Conservation (phyloP, 2,113 vertebrate genomes). For the Mustela lutreola region DNA sequence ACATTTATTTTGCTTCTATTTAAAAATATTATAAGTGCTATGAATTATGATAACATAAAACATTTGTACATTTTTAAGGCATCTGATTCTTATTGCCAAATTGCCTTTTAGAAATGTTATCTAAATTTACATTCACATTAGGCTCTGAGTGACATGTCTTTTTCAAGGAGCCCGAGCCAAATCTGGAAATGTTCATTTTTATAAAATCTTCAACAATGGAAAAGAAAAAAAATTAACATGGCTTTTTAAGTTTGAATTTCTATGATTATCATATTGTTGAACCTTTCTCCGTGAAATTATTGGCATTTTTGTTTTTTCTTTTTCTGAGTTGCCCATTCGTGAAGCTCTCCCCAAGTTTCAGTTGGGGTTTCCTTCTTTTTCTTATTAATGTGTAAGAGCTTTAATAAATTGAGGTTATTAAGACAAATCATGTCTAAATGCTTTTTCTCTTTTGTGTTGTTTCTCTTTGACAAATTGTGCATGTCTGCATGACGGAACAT, state of each 20-base stretch:
- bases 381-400: neutral
- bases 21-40: conserved; percentile 15
- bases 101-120: conserved; percentile 33
- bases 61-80: neutral
- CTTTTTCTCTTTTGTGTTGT: neutral
- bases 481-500: neutral
- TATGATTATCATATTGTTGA: neutral
- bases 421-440: neutral
- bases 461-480: conserved; percentile 12
- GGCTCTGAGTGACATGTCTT: neutral
- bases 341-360: neutral
- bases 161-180: neutral
- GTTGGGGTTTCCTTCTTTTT: neutral
- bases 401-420: conserved; percentile 27
- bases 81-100: conserved; percentile 10
- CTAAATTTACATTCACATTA: neutral
- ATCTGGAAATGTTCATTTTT: conserved; percentile 4
- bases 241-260: conserved; percentile 18
- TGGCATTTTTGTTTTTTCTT: neutral
- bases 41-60: conserved; percentile 30
- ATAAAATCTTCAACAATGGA: conserved; percentile 50
- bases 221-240: neutral
- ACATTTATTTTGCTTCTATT: conserved; percentile 13
- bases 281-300: neutral
- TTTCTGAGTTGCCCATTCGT: neutral